phyloP scores from a whole-genome alignment of 2,113 vertebrate species.

The Micronisus gabar region DNA sequence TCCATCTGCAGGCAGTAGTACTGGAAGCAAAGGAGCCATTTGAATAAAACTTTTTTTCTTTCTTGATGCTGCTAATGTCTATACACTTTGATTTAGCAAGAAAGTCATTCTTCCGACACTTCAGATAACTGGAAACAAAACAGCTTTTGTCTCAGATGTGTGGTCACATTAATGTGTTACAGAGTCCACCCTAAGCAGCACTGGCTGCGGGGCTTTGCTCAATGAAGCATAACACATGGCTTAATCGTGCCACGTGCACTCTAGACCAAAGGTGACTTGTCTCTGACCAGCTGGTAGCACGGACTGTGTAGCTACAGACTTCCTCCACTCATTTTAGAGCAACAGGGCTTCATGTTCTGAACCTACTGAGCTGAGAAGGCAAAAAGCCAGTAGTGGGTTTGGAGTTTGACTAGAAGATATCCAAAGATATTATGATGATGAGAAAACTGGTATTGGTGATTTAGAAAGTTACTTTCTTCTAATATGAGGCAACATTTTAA shows the following conservation, averaged over 20 bases:
- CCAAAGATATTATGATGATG: background rate
- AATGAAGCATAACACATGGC: background rate
- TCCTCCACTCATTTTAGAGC: background rate
- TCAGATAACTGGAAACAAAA: background rate
- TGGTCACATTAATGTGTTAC: background rate
- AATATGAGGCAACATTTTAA: background rate
- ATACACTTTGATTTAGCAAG: background rate
- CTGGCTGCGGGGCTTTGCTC: background rate
- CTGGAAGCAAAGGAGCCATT: background rate
- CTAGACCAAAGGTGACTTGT: background rate
- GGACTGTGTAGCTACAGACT: background rate
- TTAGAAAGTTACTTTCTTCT: background rate
- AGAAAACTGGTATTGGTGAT: background rate
- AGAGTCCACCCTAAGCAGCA: background rate
- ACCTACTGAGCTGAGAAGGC: background rate
- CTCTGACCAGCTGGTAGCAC: background rate
- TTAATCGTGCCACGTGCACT: background rate
- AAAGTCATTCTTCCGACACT: background rate
- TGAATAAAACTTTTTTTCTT: background rate
- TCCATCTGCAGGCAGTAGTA: background rate
- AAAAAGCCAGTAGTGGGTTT: background rate
- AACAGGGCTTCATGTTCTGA: background rate
- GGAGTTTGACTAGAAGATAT: background rate
- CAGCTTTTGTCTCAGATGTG: background rate
- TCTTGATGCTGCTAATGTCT: background rate